Percentiles rank a stretch among this genome's conserved stretches.
phyloP scores from a whole-genome alignment of 2,113 vertebrate genomes.

The Solea senegalensis region DNA sequence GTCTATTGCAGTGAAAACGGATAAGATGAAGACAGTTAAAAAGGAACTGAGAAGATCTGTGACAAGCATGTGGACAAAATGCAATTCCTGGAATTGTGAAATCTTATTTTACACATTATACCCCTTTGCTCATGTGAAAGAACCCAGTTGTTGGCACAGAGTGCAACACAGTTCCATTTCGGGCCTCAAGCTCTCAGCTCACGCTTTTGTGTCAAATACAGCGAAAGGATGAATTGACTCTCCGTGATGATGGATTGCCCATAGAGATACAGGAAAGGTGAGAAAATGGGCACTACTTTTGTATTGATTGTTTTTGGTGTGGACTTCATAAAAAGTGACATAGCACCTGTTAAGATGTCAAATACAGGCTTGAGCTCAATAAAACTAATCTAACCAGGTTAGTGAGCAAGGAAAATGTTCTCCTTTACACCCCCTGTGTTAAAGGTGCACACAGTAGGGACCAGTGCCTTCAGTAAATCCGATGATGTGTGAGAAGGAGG shows the following conservation, averaged over 20 bases:
- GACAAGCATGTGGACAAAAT: too few species aligned
- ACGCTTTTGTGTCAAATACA: constrained; percentile 37
- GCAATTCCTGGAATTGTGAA: too few species aligned
- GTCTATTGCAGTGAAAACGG: too few species aligned
- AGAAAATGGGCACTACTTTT: constrained; percentile 58
- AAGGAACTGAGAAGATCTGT: too few species aligned
- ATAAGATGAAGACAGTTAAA: too few species aligned
- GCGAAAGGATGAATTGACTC: constrained; percentile 26
- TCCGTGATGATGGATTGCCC: constrained; percentile 70
- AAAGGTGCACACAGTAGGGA: constrained; percentile 15
- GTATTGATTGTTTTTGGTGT: constrained; percentile 61
- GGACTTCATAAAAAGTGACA: constrained; percentile 40
- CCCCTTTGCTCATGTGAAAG: neutral
- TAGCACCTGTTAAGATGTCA: constrained; percentile 62
- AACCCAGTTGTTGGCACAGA: constrained; percentile 45
- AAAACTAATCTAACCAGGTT: constrained; percentile 46
- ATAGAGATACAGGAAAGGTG: constrained; percentile 50
- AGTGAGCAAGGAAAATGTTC: constrained; percentile 35
- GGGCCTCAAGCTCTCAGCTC: constrained; percentile 31
- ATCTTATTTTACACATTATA: too few species aligned
- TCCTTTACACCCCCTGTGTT: constrained; percentile 31
- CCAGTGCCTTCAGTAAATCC: constrained; percentile 27
- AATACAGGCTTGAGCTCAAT: constrained; percentile 19
- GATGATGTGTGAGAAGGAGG: constrained; percentile 19
- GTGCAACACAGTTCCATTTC: constrained; percentile 36